A percentile compares a stretch with the other conserved stretches of the same genome.
Evolutionary conservation across 1,140 invertebrate species (phyloP).

Genomic region (Drosophila pachea): DNA sequence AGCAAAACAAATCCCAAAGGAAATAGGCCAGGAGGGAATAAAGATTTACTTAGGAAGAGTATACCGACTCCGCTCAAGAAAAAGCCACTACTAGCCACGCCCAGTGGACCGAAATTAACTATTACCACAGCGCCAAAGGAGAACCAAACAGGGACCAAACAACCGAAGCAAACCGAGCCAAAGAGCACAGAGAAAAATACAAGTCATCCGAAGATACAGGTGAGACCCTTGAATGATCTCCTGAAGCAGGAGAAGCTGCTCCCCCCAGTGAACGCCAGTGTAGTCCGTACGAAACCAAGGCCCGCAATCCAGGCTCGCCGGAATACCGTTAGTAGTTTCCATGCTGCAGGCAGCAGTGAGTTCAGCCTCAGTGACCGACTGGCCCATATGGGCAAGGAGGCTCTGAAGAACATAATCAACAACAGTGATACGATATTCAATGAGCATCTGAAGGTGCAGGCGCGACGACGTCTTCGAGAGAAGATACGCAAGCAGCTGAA

Average conservation of each 20-base stretch:
- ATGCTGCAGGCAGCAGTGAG: background rate
- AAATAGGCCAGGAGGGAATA: background rate
- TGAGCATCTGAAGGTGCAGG: conserved; percentile 65
- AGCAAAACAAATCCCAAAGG: background rate
- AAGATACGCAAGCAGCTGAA: conserved; percentile 65
- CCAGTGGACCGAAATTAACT: background rate
- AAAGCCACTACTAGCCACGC: background rate
- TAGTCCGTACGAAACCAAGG: background rate
- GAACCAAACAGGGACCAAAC: background rate
- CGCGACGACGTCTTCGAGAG: conserved; percentile 60
- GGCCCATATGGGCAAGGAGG: conserved; percentile 66
- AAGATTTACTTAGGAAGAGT: background rate
- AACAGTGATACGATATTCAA: conserved; percentile 68
- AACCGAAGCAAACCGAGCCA: background rate
- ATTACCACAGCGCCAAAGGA: background rate
- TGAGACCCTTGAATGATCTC: conserved; percentile 59
- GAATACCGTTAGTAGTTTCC: conserved; percentile 33
- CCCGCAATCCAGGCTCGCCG: conserved; percentile 10
- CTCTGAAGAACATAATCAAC: conserved; percentile 72
- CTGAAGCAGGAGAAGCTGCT: conserved; percentile 42
- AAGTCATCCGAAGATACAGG: conserved; percentile 48
- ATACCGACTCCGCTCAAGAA: background rate
- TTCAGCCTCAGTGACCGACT: conserved; percentile 48
- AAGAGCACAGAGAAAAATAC: background rate
- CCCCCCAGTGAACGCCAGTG: no score